These are phyloP conservation scores for Halcyon badia DNA, from an alignment of 2,797 vertebrate species.

Conservation along the genomic window DNA sequence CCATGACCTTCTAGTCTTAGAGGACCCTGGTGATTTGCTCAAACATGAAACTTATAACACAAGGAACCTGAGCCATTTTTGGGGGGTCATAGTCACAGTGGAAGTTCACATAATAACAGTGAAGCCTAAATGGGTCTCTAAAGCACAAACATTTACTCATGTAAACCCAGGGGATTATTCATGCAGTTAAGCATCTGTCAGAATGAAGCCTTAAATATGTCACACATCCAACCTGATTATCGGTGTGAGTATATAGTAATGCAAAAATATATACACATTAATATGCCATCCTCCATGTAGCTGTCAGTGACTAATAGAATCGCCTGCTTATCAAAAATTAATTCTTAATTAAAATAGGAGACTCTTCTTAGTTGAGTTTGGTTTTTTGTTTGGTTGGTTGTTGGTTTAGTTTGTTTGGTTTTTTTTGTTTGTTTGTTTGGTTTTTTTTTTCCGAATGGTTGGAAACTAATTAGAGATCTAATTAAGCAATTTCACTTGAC, in stretches of 20 bases:
- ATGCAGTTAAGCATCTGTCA: neutral
- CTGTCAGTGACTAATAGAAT: slow-evolving; percentile 22
- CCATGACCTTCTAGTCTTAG: fast-evolving
- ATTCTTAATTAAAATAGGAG: slow-evolving; percentile 49
- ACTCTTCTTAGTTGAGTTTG: neutral
- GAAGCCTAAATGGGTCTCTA: neutral
- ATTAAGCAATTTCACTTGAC: slow-evolving; percentile 57
- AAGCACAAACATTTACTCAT: neutral
- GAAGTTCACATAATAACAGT: neutral
- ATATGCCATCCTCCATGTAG: neutral
- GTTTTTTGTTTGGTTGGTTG: neutral
- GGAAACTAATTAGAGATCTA: slow-evolving; percentile 52
- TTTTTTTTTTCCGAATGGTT: neutral
- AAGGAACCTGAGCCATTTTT: neutral
- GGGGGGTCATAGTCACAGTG: neutral
- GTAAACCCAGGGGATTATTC: neutral
- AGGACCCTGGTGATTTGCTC: neutral
- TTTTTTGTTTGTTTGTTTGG: too few species aligned
- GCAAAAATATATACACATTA: slow-evolving; percentile 21
- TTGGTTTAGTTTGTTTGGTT: too few species aligned
- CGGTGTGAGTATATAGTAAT: neutral
- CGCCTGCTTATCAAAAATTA: slow-evolving; percentile 5
- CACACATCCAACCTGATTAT: neutral
- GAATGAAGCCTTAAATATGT: slow-evolving; percentile 10
- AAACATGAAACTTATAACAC: neutral